Evolutionary conservation across 2,113 vertebrate species (phyloP).

Genomic region (Jacana jacana): DNA sequence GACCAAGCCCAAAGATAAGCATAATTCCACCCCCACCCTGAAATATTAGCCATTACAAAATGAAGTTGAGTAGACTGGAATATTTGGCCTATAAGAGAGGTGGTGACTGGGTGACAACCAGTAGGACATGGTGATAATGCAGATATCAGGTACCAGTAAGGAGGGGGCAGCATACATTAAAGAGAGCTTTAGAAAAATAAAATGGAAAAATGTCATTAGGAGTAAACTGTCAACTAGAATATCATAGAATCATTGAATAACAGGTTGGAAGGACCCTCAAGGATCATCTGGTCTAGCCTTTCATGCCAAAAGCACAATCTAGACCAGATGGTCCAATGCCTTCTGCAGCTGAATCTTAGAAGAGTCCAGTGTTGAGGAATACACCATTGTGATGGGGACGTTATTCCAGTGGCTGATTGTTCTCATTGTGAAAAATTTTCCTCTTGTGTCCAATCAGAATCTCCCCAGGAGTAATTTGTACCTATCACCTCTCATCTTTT

Average conservation of each 20-base stretch:
- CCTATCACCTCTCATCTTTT: not conserved
- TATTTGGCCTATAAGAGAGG: not conserved
- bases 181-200: not conserved
- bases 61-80: not conserved
- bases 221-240: not conserved
- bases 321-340: not conserved
- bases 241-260: not conserved
- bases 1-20: not conserved
- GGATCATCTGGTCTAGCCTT: not conserved
- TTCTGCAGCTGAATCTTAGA: not conserved
- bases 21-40: too few species aligned
- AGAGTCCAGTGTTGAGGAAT: not conserved
- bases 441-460: not conserved
- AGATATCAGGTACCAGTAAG: not conserved
- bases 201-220: not conserved
- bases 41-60: not conserved
- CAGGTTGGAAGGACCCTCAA: not conserved
- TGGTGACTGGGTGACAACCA: not conserved
- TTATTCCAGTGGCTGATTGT: not conserved
- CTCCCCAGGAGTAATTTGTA: not conserved
- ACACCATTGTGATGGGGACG: not conserved
- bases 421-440: not conserved
- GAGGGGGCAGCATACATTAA: not conserved
- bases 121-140: accelerated
- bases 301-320: not conserved